Evolutionary conservation across 2,888 invertebrate genomes (phyloP).

Genomic region (Xiphydria camelus): DNA sequence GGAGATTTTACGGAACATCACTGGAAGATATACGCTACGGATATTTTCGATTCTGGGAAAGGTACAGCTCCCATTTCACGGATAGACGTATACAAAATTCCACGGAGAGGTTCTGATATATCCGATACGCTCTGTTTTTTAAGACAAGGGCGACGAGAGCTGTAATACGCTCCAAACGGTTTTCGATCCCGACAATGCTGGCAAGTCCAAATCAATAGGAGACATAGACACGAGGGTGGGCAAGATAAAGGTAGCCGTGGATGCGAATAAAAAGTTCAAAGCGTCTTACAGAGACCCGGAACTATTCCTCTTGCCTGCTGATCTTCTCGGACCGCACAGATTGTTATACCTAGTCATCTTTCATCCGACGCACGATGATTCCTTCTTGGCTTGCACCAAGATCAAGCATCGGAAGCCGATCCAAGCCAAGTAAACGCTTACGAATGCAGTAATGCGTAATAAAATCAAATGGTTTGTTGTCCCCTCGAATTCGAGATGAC

Average conservation of each 20-base stretch:
- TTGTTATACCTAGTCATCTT: constrained; percentile 81
- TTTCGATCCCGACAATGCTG: constrained; percentile 79
- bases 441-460: not conserved
- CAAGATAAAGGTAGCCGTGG: constrained; percentile 71
- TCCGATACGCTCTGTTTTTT: constrained; percentile 21
- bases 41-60: constrained; percentile 77
- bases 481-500: constrained; percentile 3
- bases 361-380: constrained; percentile 75
- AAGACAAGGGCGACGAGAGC: constrained; percentile 63
- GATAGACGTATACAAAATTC: no score
- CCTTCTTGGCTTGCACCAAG: constrained; percentile 82
- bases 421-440: constrained; percentile 68
- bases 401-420: constrained; percentile 70
- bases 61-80: no score
- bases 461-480: not conserved
- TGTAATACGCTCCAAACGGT: constrained; percentile 84
- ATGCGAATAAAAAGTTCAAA: constrained; percentile 63
- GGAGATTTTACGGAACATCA: constrained; percentile 71
- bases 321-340: constrained; percentile 75
- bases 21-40: constrained; percentile 90
- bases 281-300: constrained; percentile 72
- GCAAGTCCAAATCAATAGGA: constrained; percentile 72
- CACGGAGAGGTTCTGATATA: no score
- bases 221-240: constrained; percentile 80
- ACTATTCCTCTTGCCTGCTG: constrained; percentile 71